A percentile compares a stretch with the other conserved stretches of the same genome.
These are phyloP conservation scores for Neodontobutis hainanensis DNA, from an alignment of 2,113 vertebrate species.

Conservation along the genomic window DNA sequence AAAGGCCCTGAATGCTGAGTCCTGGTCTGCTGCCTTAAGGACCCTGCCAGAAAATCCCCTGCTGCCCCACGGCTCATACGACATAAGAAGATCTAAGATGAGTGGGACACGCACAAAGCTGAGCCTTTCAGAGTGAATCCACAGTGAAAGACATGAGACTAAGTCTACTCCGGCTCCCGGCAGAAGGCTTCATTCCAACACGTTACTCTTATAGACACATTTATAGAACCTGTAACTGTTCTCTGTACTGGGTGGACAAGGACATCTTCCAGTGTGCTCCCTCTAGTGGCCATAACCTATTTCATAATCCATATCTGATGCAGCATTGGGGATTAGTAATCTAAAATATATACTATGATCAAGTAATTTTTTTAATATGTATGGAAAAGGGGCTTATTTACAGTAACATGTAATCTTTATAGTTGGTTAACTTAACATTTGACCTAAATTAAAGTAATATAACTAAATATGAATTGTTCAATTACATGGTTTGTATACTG, in stretches of 20 bases:
- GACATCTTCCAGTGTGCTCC: constrained; percentile 1
- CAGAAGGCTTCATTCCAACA: constrained; percentile 13
- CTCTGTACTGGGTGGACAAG: not conserved
- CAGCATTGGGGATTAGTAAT: not conserved
- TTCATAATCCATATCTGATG: not conserved
- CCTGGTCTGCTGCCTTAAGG: constrained; percentile 35
- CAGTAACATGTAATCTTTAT: too few relatives aligned
- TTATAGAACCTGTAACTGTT: not conserved
- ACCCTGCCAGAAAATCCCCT: constrained; percentile 36
- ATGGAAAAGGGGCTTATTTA: too few relatives aligned
- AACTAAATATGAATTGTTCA: too few relatives aligned
- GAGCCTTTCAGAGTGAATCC: constrained; percentile 51
- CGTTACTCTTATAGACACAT: not conserved
- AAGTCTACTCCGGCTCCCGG: constrained; percentile 19
- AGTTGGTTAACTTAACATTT: too few relatives aligned
- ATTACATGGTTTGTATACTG: too few relatives aligned
- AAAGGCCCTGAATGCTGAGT: constrained; percentile 27
- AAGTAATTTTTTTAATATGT: too few relatives aligned
- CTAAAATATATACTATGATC: not conserved
- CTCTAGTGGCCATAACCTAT: constrained; percentile 1
- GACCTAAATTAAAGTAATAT: too few relatives aligned
- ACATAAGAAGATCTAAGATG: constrained; percentile 39
- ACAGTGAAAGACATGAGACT: constrained; percentile 33
- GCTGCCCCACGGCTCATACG: constrained; percentile 41
- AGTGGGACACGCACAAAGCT: constrained; percentile 38